Evolutionary conservation across 53 echinoderm and acorn worm genomes (phyloP).

Genomic region (Mesocentrotus franciscanus): DNA sequence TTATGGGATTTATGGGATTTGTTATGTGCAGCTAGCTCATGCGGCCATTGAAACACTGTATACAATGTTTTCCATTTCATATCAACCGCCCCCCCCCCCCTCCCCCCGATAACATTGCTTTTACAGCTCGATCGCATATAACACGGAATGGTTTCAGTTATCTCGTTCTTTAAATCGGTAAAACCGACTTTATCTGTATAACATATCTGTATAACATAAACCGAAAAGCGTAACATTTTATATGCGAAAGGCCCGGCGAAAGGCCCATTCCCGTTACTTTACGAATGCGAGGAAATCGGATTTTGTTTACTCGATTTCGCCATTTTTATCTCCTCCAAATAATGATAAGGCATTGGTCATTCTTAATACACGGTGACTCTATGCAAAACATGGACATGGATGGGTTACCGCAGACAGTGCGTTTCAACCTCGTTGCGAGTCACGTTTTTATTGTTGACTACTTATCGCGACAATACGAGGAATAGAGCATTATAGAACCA

Average conservation of each 20-base stretch:
- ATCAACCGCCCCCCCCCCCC: background rate
- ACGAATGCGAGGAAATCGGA: background rate
- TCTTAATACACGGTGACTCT: background rate
- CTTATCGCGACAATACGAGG: background rate
- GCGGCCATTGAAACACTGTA: background rate
- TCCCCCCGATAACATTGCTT: background rate
- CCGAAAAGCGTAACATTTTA: background rate
- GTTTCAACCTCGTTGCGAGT: background rate
- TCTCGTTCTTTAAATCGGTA: too few species aligned
- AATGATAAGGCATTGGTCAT: constrained; percentile 2
- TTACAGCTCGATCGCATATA: too few species aligned
- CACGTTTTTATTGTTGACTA: background rate
- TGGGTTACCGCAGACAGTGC: background rate
- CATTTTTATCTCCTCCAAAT: background rate
- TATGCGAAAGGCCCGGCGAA: background rate
- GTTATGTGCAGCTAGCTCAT: background rate
- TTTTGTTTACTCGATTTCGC: background rate
- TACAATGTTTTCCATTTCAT: background rate
- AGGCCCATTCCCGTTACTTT: background rate
- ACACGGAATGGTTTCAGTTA: too few species aligned
- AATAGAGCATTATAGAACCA: too few species aligned
- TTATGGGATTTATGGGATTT: background rate
- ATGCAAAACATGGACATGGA: background rate
- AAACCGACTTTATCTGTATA: too few species aligned
- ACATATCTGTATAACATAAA: too few species aligned